Evolutionary conservation across 2,113 vertebrate species (phyloP).

Genomic region (Stercorarius parasiticus): DNA sequence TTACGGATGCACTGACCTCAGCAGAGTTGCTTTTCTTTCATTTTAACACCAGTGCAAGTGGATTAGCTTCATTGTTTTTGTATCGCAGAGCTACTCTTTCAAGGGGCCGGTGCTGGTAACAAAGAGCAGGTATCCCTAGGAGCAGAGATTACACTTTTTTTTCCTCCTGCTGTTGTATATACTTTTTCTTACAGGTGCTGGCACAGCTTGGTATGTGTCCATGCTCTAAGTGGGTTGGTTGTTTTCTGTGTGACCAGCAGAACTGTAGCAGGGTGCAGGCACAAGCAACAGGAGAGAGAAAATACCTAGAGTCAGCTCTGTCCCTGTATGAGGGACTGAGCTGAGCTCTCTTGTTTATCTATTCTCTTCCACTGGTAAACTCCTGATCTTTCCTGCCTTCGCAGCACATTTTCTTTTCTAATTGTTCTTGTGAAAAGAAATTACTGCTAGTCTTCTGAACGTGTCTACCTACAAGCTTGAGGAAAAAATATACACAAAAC

Average conservation of each 20-base stretch:
- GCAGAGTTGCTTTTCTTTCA: fast-evolving
- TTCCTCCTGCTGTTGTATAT: neutral
- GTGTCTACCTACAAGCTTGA: neutral
- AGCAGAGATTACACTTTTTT: neutral
- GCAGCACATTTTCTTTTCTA: neutral
- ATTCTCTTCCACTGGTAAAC: neutral
- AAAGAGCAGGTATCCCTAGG: neutral
- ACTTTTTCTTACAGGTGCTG: neutral
- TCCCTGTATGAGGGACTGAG: neutral
- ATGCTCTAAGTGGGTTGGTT: neutral
- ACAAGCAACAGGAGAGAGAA: neutral
- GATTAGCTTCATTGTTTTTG: neutral
- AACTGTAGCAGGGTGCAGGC: neutral
- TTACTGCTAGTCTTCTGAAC: neutral
- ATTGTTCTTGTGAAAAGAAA: neutral
- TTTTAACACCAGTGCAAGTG: too few species aligned
- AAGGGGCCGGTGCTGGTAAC: neutral
- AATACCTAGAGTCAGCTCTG: constrained; percentile 21
- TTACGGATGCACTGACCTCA: neutral
- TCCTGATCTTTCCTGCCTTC: constrained; percentile 18
- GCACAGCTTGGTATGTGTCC: neutral
- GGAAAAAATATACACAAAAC: neutral
- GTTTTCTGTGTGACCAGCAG: neutral
- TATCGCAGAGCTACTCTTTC: neutral
- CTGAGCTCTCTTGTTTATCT: neutral